Evolutionary conservation across 2,888 invertebrate species (phyloP).

Genomic region (Artemia sinica): DNA sequence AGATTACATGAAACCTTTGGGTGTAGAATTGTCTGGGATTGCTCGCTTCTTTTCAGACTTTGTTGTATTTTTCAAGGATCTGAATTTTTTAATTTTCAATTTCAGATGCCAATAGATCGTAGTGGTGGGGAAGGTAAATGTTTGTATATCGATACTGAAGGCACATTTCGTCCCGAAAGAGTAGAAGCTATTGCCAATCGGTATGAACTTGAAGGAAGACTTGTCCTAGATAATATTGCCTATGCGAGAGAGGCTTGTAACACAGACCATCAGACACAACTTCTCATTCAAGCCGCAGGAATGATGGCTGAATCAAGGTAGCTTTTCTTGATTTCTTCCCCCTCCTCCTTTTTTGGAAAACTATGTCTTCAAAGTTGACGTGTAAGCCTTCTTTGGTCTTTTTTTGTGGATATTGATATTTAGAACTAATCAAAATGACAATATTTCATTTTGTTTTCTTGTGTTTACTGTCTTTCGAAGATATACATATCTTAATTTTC

Average conservation of each 20-base stretch:
- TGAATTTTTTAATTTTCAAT: constrained; percentile 15
- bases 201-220: constrained; percentile 66
- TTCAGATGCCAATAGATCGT: constrained; percentile 75
- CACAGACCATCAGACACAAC: constrained; percentile 85
- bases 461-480: no score
- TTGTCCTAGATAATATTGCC: constrained; percentile 90
- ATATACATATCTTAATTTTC: no score
- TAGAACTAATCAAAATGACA: neutral
- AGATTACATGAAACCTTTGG: no score
- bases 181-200: constrained; percentile 77
- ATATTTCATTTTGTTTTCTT: neutral
- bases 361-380: no score
- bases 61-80: no score
- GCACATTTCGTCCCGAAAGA: constrained; percentile 89
- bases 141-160: constrained; percentile 94
- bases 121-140: constrained; percentile 99
- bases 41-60: no score
- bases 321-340: constrained; percentile 16
- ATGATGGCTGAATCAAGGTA: constrained; percentile 96
- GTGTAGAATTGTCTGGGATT: no score
- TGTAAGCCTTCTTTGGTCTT: no score
- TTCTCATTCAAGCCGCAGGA: constrained; percentile 76
- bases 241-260: constrained; percentile 97
- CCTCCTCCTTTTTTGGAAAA: neutral
- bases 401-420: neutral